Base-by-base conservation (phyloP, 2,888 invertebrate genomes). In the Lathronympha strigana region DNA sequence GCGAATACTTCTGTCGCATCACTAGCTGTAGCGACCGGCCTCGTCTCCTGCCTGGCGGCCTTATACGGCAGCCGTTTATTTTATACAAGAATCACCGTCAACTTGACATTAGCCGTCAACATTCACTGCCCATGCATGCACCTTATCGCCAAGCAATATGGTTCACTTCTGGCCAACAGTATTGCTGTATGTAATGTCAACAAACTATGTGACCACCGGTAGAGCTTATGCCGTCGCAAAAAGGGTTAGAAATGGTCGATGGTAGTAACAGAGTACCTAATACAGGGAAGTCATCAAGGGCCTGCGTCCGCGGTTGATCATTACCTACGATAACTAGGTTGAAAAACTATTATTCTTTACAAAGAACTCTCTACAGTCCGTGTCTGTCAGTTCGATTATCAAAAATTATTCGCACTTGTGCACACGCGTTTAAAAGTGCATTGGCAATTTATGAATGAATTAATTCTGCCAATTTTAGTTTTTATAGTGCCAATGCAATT, bases 1-100 rank as follows among this genome's bases (percentile, higher is more conserved):
- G 38, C 4, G n/a, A 15, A 33, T 13, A 33, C 11, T 33, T 13
- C 11, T 15, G 4, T 38, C 11, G 4, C 45, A 13, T 4, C 45
- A 45, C 45, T 45, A 21, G 31, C 17, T 21, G 21, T 9, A 36
- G 25, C 55, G 40, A 28, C 40, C 43, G 40, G 28, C 40, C 54
- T 40, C 53, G 38, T 19, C 53, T 21, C 9, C 8, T 33, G 13
- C 3, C 40, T 28, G 15, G 9, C 23, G 19, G 21, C 55, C 57
- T 57, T 57, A 45, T 57, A 31, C 28, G 57, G 45, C 31, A 17
- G 33, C 28, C 28, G 28, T 28, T 55, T 19, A 57, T 45, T 55
- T 31, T 31, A 45, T 45, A 45, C 43, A 31, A 28, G 45, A 31
- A 55, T 40, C n/a, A 31, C n/a, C 28, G 19, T 57, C 19, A 31